phyloP scores from a whole-genome alignment of 2,888 invertebrate species.

The Xestia xanthographa region DNA sequence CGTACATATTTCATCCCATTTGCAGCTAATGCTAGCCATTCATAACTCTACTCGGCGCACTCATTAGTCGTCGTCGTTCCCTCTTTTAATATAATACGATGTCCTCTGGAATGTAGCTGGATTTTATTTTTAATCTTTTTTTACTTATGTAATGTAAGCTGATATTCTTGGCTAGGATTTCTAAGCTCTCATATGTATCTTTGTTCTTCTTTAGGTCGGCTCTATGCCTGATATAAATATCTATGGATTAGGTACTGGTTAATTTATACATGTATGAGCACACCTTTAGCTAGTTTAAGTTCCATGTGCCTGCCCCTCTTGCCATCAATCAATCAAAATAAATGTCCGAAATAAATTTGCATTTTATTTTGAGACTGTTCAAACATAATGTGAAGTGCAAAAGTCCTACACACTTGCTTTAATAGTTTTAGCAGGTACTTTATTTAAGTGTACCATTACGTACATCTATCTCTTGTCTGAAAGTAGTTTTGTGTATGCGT shows the following conservation, averaged over 20 bases:
- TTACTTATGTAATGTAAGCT: background rate
- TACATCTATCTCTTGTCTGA: background rate
- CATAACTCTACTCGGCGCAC: conserved; percentile 40
- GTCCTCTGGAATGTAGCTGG: conserved; percentile 22
- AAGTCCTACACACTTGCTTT: background rate
- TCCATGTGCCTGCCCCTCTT: background rate
- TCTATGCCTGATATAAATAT: background rate
- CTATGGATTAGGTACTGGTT: background rate
- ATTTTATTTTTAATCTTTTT: conserved; percentile 21
- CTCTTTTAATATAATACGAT: conserved; percentile 20
- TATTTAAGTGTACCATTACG: background rate
- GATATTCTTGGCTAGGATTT: background rate
- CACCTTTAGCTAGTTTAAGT: background rate
- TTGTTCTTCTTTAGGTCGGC: background rate
- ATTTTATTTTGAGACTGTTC: background rate
- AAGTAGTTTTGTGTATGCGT: background rate
- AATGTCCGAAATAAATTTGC: background rate
- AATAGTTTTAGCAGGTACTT: background rate
- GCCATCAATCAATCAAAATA: background rate
- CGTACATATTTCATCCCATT: conserved; percentile 56
- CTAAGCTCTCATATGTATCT: background rate
- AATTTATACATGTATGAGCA: background rate
- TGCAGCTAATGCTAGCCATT: conserved; percentile 46
- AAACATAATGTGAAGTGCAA: background rate
- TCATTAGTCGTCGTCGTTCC: conserved; percentile 51